phyloP scores from a whole-genome alignment of 2,888 invertebrate genomes.

The Drosophila acutilabella region DNA sequence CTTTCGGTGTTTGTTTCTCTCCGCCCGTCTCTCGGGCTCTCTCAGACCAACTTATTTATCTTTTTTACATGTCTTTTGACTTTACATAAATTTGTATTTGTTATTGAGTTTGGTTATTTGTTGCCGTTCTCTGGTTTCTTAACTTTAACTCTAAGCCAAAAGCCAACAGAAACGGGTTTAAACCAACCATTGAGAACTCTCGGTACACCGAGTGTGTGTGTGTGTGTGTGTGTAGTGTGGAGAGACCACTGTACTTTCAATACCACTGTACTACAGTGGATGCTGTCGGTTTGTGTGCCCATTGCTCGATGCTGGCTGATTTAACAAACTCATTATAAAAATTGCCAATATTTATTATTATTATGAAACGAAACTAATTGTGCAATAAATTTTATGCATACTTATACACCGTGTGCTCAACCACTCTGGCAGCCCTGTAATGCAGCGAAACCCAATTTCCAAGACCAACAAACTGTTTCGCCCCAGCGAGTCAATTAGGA shows the following conservation, averaged over 20 bases:
- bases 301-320: constrained; percentile 12
- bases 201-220: not conserved
- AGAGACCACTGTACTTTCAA: constrained; percentile 19
- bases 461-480: constrained; percentile 31
- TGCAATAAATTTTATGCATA: constrained; percentile 41
- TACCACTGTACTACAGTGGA: constrained; percentile 19
- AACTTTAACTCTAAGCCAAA: constrained; percentile 3
- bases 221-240: no score
- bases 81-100: constrained; percentile 61
- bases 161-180: constrained; percentile 55
- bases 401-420: not conserved
- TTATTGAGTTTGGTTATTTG: constrained; percentile 52
- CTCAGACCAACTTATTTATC: constrained; percentile 27
- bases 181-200: constrained; percentile 32
- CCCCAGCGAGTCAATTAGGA: constrained; percentile 43
- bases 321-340: constrained; percentile 56
- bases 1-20: constrained; percentile 14
- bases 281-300: constrained; percentile 26
- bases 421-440: constrained; percentile 22
- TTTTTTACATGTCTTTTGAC: constrained; percentile 50
- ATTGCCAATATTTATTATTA: constrained; percentile 69
- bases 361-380: constrained; percentile 67
- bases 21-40: constrained; percentile 3
- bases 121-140: constrained; percentile 62
- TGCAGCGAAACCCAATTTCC: constrained; percentile 19